A percentile compares a stretch with the other conserved stretches of the same genome.
Evolutionary conservation across 2,888 invertebrate genomes (phyloP).

Genomic region (Philonicus albiceps): DNA sequence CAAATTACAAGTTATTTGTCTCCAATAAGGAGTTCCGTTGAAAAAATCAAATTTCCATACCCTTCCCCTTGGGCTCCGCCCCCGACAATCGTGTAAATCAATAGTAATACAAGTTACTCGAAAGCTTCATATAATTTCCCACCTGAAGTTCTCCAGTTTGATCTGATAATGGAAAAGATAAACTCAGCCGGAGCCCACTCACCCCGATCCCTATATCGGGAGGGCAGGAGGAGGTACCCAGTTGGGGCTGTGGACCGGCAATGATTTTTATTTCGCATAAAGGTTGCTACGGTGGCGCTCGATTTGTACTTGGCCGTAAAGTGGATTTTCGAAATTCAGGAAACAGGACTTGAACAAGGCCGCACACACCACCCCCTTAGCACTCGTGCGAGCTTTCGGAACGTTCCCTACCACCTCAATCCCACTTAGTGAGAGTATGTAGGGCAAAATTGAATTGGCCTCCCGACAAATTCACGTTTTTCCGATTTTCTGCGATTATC

Average conservation of each 20-base stretch:
- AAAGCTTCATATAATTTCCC: slow-evolving; percentile 1
- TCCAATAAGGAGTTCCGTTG: neutral
- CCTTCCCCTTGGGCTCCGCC: neutral
- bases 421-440: neutral
- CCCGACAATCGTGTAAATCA: neutral
- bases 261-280: slow-evolving; percentile 12
- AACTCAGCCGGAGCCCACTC: neutral
- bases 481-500: slow-evolving; percentile 37
- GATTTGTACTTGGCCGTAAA: slow-evolving; percentile 16
- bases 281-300: neutral
- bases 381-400: neutral
- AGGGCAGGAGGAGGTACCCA: neutral
- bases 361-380: neutral
- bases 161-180: slow-evolving; percentile 27
- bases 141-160: slow-evolving; percentile 2
- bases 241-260: neutral
- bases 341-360: slow-evolving; percentile 20
- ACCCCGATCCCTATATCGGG: neutral
- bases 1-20: neutral
- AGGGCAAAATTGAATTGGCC: slow-evolving; percentile 29
- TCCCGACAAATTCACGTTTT: slow-evolving; percentile 37
- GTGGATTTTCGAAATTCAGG: slow-evolving; percentile 26
- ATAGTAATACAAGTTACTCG: neutral
- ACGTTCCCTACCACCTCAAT: neutral
- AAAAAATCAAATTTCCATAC: neutral